Percentiles rank a stretch among this genome's conserved stretches.
These are phyloP conservation scores for Cerastoderma edule DNA, from an alignment of 2,888 invertebrate genomes.

Conservation along the genomic window DNA sequence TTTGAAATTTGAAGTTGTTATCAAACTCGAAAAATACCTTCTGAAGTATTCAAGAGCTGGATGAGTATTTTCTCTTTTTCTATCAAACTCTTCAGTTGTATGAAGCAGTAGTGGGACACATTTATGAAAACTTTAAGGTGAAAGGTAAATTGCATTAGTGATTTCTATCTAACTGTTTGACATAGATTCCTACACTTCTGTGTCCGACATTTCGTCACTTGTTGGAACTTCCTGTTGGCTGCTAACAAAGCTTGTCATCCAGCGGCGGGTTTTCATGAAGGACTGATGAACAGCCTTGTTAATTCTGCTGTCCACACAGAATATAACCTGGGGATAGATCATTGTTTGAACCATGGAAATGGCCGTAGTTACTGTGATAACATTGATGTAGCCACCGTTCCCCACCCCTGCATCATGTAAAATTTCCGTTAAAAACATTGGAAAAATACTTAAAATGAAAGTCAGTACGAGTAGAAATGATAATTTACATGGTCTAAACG, in stretches of 20 bases:
- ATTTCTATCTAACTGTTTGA: no score
- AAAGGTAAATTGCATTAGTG: no score
- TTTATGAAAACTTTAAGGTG: no score
- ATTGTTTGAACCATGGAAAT: slow-evolving; percentile 75
- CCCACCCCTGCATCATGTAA: slow-evolving; percentile 62
- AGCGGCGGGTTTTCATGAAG: slow-evolving; percentile 49
- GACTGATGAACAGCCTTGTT: slow-evolving; percentile 68
- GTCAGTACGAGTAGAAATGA: slow-evolving; percentile 69
- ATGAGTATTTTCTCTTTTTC: no score
- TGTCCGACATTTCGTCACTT: slow-evolving; percentile 63
- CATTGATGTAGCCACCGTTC: slow-evolving; percentile 69
- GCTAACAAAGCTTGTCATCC: slow-evolving; percentile 55
- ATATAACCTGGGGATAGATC: slow-evolving; percentile 76
- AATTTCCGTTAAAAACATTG: slow-evolving; percentile 73
- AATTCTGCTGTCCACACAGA: slow-evolving; percentile 71
- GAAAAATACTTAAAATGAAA: slow-evolving; percentile 72
- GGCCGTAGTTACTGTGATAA: slow-evolving; percentile 73
- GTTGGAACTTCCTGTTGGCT: slow-evolving; percentile 61
- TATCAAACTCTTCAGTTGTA: no score
- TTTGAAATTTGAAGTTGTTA: no score
- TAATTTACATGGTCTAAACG: slow-evolving; percentile 63
- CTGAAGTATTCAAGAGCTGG: no score
- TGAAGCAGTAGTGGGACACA: no score
- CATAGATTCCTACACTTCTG: slow-evolving; percentile 56
- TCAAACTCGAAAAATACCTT: no score